A percentile compares a stretch with the other conserved stretches of the same genome.
phyloP scores from a whole-genome alignment of 2,797 vertebrate genomes.

The Rhabdophis nuchalis region DNA sequence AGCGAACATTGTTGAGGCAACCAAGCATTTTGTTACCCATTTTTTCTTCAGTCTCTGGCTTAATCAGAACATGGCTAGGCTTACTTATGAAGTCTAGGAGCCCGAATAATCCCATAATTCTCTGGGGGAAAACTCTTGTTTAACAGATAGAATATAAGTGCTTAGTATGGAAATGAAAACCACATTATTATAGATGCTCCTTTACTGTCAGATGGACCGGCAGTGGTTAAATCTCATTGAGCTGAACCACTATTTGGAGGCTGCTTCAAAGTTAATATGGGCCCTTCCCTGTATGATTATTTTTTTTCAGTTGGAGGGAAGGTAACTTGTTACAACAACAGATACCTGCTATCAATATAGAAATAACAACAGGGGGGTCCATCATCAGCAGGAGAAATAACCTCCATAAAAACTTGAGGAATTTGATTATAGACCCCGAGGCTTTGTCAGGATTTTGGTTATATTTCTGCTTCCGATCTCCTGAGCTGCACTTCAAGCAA shows the following conservation, averaged over 20 bases:
- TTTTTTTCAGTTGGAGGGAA: conserved; percentile 63
- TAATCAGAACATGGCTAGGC: not conserved
- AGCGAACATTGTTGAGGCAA: not conserved
- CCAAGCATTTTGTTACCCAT: not conserved
- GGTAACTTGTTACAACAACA: conserved; percentile 58
- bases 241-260: conserved; percentile 22
- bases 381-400: conserved; percentile 61
- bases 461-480: conserved; percentile 54
- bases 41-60: not conserved
- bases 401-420: conserved; percentile 47
- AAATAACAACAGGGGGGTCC: conserved; percentile 61
- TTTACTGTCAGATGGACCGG: not conserved
- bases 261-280: conserved; percentile 56
- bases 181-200: not conserved
- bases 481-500: not conserved
- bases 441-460: conserved; percentile 66
- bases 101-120: not conserved
- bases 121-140: not conserved
- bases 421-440: conserved; percentile 51
- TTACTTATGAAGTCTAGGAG: not conserved
- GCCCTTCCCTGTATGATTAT: conserved; percentile 62
- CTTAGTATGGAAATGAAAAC: not conserved
- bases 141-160: not conserved
- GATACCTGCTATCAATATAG: conserved; percentile 68
- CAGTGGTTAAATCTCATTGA: accelerated